Conservation (phyloP, 2,888 invertebrate genomes). For the Onthophagus sagittarius region DNA sequence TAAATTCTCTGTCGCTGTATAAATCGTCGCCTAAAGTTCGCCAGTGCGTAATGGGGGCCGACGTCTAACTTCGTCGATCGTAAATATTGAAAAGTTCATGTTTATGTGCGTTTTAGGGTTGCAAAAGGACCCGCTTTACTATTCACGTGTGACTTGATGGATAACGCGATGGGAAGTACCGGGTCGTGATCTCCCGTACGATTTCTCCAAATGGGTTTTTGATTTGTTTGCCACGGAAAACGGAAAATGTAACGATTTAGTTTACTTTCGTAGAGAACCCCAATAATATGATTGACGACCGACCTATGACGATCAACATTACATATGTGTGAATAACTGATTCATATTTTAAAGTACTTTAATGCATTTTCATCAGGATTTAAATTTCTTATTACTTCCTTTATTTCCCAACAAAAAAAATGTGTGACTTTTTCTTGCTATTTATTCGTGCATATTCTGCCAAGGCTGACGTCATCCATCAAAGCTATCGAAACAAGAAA, state of each 20-base stretch:
- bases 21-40: background rate
- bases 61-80: background rate
- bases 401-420: background rate
- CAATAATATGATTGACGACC: background rate
- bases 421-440: background rate
- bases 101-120: background rate
- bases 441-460: background rate
- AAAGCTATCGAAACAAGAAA: background rate
- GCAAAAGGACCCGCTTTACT: background rate
- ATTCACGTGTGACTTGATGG: background rate
- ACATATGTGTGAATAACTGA: no score
- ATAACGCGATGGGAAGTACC: background rate
- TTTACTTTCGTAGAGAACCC: background rate
- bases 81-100: background rate
- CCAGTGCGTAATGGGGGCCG: background rate
- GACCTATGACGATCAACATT: no score
- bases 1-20: background rate
- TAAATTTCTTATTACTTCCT: background rate
- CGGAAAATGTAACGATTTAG: background rate
- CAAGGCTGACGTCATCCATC: background rate
- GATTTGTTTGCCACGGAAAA: background rate
- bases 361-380: no score
- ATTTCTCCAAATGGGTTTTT: background rate
- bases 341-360: no score
- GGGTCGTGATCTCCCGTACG: background rate